Conservation (phyloP, 2,888 invertebrate genomes). For the Thalpophila matura region DNA sequence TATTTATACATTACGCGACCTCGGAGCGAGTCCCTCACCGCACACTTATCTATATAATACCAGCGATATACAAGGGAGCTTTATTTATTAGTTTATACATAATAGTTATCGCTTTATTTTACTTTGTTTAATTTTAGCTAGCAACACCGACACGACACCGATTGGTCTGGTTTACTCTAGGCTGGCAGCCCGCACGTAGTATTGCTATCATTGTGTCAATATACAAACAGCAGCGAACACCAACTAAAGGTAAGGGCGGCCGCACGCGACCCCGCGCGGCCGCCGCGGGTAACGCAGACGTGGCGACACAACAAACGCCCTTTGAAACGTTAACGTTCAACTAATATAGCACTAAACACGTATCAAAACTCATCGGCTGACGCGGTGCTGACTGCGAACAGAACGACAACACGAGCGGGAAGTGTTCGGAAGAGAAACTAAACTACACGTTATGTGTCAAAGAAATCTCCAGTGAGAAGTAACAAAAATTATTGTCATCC, state of each 20-base stretch:
- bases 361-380: constrained; percentile 35
- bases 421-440: constrained; percentile 60
- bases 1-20: constrained; percentile 27
- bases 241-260: constrained; percentile 34
- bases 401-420: constrained; percentile 41
- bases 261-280: constrained; percentile 4
- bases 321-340: constrained; percentile 13
- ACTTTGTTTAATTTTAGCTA: constrained; percentile 71
- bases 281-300: constrained; percentile 2
- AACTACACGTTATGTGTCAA: constrained; percentile 68
- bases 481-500: constrained; percentile 91
- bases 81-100: constrained; percentile 71
- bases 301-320: constrained; percentile 33
- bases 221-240: constrained; percentile 49
- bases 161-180: constrained; percentile 84
- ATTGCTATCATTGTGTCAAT: constrained; percentile 79
- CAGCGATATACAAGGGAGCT: constrained; percentile 77
- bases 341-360: constrained; percentile 19
- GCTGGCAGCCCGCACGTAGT: constrained; percentile 78
- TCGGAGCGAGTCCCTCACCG: constrained; percentile 58
- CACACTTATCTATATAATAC: constrained; percentile 62
- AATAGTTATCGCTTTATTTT: constrained; percentile 72
- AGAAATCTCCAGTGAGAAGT: constrained; percentile 76
- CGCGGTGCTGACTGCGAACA: constrained; percentile 26
- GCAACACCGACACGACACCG: constrained; percentile 87